phyloP scores from a whole-genome alignment of 2,888 invertebrate genomes.

The Ectobius pallidus region DNA sequence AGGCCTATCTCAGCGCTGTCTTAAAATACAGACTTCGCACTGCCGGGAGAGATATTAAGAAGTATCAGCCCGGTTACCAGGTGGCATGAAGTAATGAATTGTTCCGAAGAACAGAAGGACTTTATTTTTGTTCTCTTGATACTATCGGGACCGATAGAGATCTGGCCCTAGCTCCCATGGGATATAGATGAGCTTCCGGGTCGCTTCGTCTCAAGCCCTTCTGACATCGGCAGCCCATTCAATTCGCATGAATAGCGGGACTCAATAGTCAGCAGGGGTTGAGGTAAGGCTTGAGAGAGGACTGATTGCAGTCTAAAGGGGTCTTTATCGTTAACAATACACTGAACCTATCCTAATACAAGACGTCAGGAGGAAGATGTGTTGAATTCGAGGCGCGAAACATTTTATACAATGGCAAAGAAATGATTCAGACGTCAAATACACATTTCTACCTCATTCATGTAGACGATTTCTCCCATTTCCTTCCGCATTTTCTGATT shows the following conservation, averaged over 20 bases:
- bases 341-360: too few species aligned
- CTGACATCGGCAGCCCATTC: conserved; percentile 1
- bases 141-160: background rate
- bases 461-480: too few species aligned
- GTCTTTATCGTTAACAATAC: background rate
- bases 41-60: too few species aligned
- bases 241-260: background rate
- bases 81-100: background rate
- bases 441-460: too few species aligned
- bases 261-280: conserved; percentile 4
- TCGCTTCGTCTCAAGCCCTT: conserved; percentile 2
- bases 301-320: background rate
- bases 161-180: background rate
- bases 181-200: conserved; percentile 10
- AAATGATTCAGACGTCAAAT: too few species aligned
- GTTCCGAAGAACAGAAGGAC: background rate
- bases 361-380: too few species aligned
- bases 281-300: background rate
- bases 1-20: too few species aligned
- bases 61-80: too few species aligned
- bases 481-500: too few species aligned
- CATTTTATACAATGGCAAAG: too few species aligned
- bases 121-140: conserved; percentile 8
- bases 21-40: too few species aligned
- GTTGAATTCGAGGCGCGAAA: too few species aligned